phyloP scores from a whole-genome alignment of 2,113 vertebrate species.

The Pseudorasbora parva region DNA sequence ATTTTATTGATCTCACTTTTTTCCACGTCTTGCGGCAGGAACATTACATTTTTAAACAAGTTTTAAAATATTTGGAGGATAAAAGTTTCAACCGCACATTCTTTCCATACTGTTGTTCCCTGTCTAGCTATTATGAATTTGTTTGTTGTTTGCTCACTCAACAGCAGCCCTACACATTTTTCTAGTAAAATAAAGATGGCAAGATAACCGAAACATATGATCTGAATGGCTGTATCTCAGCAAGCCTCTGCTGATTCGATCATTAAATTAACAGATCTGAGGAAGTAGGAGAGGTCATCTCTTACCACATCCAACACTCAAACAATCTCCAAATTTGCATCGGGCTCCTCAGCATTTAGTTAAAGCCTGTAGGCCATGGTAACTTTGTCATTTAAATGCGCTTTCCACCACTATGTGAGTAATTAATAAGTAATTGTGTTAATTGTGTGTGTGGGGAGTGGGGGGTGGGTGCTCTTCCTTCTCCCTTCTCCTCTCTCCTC shows the following conservation, averaged over 20 bases:
- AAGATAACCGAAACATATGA: background rate
- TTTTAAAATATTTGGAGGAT: background rate
- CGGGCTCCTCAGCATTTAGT: constrained; percentile 26
- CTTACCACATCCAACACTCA: background rate
- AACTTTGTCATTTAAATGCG: constrained; percentile 56
- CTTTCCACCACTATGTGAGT: constrained; percentile 55
- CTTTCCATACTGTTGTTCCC: background rate
- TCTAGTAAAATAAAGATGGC: background rate
- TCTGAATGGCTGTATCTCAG: background rate
- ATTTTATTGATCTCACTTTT: no score
- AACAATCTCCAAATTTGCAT: constrained; percentile 21
- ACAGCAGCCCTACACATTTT: background rate
- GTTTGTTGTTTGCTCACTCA: no score
- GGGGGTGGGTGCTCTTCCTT: constrained; percentile 27
- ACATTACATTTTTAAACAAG: background rate
- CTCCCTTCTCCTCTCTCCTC: constrained; percentile 41
- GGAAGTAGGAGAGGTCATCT: background rate
- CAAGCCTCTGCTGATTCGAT: background rate
- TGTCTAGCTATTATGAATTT: background rate
- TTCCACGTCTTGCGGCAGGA: no score
- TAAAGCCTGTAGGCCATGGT: constrained; percentile 37
- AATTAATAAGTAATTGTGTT: constrained; percentile 63
- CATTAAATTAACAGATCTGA: background rate
- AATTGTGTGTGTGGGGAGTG: constrained; percentile 52
- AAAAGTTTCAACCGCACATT: background rate